Conservation (phyloP, 92 coral and sea anemone species). For the Virgularia gustaviana region DNA sequence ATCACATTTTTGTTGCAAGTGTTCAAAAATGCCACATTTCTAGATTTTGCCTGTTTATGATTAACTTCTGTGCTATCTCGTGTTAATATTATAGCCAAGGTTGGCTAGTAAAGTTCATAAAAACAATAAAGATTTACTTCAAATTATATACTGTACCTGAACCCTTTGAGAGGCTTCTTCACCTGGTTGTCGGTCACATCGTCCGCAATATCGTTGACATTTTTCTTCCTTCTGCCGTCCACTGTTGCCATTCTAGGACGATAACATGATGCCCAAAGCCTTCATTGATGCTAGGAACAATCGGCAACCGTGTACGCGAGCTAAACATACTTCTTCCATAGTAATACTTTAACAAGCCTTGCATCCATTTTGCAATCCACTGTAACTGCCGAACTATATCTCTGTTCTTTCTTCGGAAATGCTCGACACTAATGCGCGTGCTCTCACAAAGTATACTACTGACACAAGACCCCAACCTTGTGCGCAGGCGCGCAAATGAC, state of each 20-base stretch:
- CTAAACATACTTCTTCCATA: constrained; percentile 21
- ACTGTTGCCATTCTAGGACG: constrained; percentile 39
- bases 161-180: constrained; percentile 10
- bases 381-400: too few relatives aligned
- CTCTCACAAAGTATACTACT: not conserved
- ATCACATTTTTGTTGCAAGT: too few relatives aligned
- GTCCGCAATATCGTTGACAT: constrained; percentile 11
- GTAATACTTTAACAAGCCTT: too few relatives aligned
- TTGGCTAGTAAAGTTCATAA: too few relatives aligned
- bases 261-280: constrained; percentile 28
- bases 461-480: not conserved
- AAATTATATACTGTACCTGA: constrained; percentile 1
- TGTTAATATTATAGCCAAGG: too few relatives aligned
- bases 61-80: too few relatives aligned
- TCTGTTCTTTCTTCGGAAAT: too few relatives aligned
- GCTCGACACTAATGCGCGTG: not conserved
- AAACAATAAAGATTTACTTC: too few relatives aligned
- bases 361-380: constrained; percentile 22
- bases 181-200: constrained; percentile 6
- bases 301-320: not conserved
- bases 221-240: constrained; percentile 23
- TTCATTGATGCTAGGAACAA: constrained; percentile 29
- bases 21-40: too few relatives aligned
- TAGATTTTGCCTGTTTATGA: too few relatives aligned
- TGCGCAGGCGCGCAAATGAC: constrained; percentile 11